A percentile compares a stretch with the other conserved stretches of the same genome.
phyloP scores from a whole-genome alignment of 1,140 invertebrate species.

The Sinella curviseta region DNA sequence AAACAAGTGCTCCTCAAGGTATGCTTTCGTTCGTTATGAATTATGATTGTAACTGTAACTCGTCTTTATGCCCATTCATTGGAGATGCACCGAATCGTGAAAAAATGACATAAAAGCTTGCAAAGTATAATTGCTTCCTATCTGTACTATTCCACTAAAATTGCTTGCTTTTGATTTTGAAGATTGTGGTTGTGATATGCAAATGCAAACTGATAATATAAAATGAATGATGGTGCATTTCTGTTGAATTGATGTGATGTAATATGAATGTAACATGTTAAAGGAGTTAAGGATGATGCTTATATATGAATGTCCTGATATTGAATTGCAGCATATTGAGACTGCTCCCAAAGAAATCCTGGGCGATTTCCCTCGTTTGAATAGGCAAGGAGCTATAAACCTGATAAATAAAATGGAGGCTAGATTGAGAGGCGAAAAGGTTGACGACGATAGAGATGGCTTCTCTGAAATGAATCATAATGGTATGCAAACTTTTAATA shows the following conservation, averaged over 20 bases:
- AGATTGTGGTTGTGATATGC: too few species aligned
- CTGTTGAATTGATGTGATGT: too few species aligned
- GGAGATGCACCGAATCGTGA: too few species aligned
- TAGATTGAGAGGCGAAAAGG: slow-evolving; percentile 29
- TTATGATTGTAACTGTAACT: slow-evolving; percentile 39
- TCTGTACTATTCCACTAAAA: too few species aligned
- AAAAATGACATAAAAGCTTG: not conserved
- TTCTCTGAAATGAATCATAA: not conserved
- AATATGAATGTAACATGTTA: too few species aligned
- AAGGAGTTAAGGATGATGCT: not conserved
- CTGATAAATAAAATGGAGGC: slow-evolving; percentile 47
- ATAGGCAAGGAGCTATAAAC: slow-evolving; percentile 67
- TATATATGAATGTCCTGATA: not conserved
- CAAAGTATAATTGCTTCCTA: not conserved
- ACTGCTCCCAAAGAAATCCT: slow-evolving; percentile 86
- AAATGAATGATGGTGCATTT: too few species aligned
- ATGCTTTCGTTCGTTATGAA: too few species aligned
- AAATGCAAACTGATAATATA: too few species aligned
- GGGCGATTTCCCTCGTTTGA: slow-evolving; percentile 79
- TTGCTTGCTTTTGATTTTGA: too few species aligned
- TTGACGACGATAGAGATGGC: not conserved
- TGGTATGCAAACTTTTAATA: not conserved
- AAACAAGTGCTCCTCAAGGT: slow-evolving; percentile 68
- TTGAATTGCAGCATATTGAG: slow-evolving; percentile 75
- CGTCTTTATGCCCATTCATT: not conserved